Conservation (phyloP, 30 jellyfish, hydroid and myxozoan species). For the Morbakka virulenta region DNA sequence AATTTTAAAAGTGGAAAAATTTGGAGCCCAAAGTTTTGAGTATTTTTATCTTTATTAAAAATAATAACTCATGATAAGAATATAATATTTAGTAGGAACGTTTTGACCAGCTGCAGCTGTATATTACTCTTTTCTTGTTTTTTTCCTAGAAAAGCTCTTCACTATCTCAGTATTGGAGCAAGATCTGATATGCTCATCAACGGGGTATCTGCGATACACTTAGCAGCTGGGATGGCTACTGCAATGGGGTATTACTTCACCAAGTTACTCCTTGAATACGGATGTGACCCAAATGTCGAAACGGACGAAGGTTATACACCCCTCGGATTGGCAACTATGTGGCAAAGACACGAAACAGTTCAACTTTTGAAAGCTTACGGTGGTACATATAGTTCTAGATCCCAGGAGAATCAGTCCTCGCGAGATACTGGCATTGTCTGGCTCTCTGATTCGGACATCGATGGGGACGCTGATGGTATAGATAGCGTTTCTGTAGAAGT, state of each 20-base stretch:
- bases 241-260: constrained; percentile 74
- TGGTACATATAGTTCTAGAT: background rate
- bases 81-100: too few relatives aligned
- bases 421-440: background rate
- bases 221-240: constrained; percentile 66
- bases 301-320: constrained; percentile 76
- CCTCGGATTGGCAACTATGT: constrained; percentile 59
- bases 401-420: background rate
- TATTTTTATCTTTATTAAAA: too few relatives aligned
- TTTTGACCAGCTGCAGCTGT: too few relatives aligned
- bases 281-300: constrained; percentile 58
- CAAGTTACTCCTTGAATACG: constrained; percentile 65
- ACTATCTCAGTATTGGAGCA: constrained; percentile 45
- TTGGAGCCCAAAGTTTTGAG: too few relatives aligned
- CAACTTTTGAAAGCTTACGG: background rate
- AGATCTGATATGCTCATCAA: constrained; percentile 56
- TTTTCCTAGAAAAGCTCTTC: constrained; percentile 34
- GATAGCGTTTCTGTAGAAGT: background rate
- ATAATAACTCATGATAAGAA: too few relatives aligned
- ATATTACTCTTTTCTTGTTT: background rate
- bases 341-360: constrained; percentile 52
- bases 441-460: background rate
- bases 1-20: too few relatives aligned
- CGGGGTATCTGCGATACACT: constrained; percentile 70
- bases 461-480: background rate